A percentile compares a stretch with the other conserved stretches of the same genome.
phyloP scores from a whole-genome alignment of 2,113 vertebrate species.

The Glaucomys volans region DNA sequence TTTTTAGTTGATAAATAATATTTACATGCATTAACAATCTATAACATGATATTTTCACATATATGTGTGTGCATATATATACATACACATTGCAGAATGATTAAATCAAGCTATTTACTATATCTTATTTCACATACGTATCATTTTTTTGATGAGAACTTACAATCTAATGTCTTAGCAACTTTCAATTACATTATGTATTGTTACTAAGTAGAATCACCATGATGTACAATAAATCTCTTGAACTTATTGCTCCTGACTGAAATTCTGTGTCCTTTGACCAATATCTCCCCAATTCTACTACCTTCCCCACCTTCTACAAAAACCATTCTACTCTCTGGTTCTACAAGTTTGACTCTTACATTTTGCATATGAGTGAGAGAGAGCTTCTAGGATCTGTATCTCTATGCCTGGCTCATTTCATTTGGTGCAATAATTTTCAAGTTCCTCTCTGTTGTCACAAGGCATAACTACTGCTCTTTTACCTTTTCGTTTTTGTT shows the following conservation, averaged over 20 bases:
- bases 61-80: no score
- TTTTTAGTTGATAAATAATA: neutral
- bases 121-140: neutral
- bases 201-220: neutral
- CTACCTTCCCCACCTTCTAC: accelerated
- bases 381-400: neutral
- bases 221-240: neutral
- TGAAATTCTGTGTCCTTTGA: neutral
- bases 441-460: neutral
- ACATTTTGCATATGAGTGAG: neutral
- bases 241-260: neutral
- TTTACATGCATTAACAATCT: neutral
- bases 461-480: neutral
- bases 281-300: neutral
- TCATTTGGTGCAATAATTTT: neutral
- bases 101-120: neutral
- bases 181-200: neutral
- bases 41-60: neutral
- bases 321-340: neutral
- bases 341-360: neutral
- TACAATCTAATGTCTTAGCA: neutral
- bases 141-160: neutral
- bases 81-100: no score
- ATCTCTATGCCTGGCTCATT: neutral
- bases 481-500: neutral